Conservation (phyloP, 2,888 invertebrate genomes). For the Cacoxenus indagator region DNA sequence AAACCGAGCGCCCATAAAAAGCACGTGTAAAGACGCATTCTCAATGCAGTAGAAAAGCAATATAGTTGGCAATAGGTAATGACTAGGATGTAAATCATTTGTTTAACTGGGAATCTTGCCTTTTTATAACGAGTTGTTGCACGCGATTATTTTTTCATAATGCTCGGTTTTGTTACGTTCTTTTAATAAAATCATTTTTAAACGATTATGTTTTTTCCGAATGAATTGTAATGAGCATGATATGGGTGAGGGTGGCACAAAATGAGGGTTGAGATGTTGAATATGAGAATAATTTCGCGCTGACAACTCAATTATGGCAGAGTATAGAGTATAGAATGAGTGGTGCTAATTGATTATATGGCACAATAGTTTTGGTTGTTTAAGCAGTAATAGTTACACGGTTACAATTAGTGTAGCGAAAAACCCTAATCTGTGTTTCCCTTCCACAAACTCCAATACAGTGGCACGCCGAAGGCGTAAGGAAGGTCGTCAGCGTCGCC, state of each 20-base stretch:
- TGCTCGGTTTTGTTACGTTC: neutral
- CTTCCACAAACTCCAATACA: conserved; percentile 63
- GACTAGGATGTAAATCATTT: conserved; percentile 55
- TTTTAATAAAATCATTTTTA: conserved; percentile 35
- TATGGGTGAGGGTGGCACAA: conserved; percentile 25
- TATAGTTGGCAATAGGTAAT: neutral
- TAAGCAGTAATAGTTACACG: too few relatives aligned
- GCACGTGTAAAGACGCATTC: conserved; percentile 59
- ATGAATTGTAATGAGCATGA: neutral
- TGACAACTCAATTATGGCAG: conserved; percentile 45
- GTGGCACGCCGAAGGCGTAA: conserved; percentile 88
- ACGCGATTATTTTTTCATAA: conserved; percentile 21
- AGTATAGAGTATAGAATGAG: conserved; percentile 10
- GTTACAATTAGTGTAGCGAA: too few relatives aligned
- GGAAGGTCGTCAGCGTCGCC: conserved; percentile 88
- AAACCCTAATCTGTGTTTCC: too few relatives aligned
- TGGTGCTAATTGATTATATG: conserved; percentile 33
- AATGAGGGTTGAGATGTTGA: conserved; percentile 46
- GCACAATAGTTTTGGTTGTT: too few relatives aligned
- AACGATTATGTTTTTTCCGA: neutral
- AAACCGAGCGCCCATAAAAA: conserved; percentile 24
- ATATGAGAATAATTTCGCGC: conserved; percentile 62
- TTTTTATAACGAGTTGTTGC: conserved; percentile 5
- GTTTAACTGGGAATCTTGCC: conserved; percentile 45
- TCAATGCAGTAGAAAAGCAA: conserved; percentile 54